Evolutionary conservation across 35 echinoderm and acorn worm genomes (phyloP), one percentile per base, ranked within the genome.

Genomic region (Stichopus chloronotus): DNA sequence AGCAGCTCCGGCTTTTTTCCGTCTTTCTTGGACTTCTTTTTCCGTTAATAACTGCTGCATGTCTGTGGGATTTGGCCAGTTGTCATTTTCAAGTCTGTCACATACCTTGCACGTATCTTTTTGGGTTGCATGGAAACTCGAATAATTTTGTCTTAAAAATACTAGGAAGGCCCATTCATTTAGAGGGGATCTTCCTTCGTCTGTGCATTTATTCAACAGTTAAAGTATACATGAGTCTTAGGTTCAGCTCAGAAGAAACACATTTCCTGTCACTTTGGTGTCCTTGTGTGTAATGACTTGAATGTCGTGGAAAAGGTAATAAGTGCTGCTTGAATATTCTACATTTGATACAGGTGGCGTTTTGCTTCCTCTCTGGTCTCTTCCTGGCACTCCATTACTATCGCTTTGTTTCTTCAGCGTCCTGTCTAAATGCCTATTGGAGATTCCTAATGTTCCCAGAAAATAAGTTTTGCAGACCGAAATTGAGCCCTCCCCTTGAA

Each of bases 131-230:
- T 68, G 63, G 63, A 68, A 68, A 68, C 63, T 68, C 8, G n/a
- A n/a, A n/a, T n/a, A n/a, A n/a, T n/a, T n/a, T n/a, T 17, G 63
- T 68, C 8, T 68, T 68, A 68, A 8, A 68, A 68, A 68, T 9
- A 68, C 63, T 68, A 68, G 63, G 63, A 9, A 68, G 17, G 63
- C 17, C 63, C 63, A 68, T 68, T 68, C 63, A 8, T 68, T 68
- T 68, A 68, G 17, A 68, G 63, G 63, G 63, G 63, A 68, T 68
- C 63, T 68, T 68, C 63, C 17, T 68, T 68, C 63, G 8, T 68
- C 63, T 68, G 63, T 68, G 63, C 63, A 68, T 68, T 68, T 68
- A n/a, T n/a, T n/a, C n/a, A n/a, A n/a, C n/a, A n/a, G n/a, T n/a
- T n/a, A n/a, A n/a, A n/a, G n/a, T n/a, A n/a, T 68, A 8, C 63